phyloP scores from a whole-genome alignment of 2,797 vertebrate species.

The Bradypus variegatus region DNA sequence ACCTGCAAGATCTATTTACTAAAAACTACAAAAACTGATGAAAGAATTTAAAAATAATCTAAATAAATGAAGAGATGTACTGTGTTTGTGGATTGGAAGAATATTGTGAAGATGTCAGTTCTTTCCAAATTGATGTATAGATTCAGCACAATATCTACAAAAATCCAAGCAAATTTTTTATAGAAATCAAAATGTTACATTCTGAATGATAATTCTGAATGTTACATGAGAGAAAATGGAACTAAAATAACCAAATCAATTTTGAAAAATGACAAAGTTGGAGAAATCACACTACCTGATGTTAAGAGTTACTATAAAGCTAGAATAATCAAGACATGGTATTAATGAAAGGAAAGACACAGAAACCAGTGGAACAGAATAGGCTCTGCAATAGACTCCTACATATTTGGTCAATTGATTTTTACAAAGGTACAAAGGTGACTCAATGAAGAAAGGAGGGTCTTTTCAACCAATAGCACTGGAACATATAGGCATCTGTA shows the following conservation, averaged over 20 bases:
- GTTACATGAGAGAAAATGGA: not conserved
- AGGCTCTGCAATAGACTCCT: not conserved
- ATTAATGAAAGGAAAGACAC: not conserved
- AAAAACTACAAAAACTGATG: conserved; percentile 1
- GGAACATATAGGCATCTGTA: not conserved
- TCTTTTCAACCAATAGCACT: not conserved
- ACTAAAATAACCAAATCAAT: not conserved
- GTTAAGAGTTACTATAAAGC: not conserved
- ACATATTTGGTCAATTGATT: not conserved
- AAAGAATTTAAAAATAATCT: not conserved
- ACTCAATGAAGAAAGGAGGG: not conserved
- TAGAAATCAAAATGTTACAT: not conserved
- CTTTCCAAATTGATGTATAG: not conserved
- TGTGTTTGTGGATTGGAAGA: not conserved
- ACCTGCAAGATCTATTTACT: not conserved
- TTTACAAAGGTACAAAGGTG: not conserved
- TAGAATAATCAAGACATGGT: not conserved
- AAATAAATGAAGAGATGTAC: not conserved
- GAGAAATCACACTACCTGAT: not conserved
- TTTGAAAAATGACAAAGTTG: not conserved
- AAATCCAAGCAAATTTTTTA: not conserved
- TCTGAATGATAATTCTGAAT: not conserved
- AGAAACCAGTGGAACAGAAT: not conserved
- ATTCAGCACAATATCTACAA: not conserved
- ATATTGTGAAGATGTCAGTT: not conserved